phyloP scores from a whole-genome alignment of 1,140 invertebrate species.

The Atta texana region DNA sequence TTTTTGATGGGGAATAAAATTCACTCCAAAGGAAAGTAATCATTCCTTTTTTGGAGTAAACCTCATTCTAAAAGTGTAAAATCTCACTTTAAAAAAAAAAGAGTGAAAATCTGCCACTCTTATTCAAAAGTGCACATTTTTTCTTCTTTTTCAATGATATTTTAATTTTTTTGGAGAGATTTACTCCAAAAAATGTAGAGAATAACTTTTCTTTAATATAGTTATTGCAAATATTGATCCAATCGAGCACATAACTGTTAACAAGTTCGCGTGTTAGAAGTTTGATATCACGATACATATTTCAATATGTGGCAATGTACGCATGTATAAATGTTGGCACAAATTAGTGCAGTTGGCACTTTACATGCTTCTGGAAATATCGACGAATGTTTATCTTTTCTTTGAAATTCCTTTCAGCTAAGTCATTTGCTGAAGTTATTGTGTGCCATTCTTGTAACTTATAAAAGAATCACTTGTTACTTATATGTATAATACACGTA shows the following conservation, averaged over 20 bases:
- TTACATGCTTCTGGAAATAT: background rate
- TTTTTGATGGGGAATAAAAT: no score
- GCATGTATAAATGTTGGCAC: background rate
- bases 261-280: background rate
- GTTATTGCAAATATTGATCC: background rate
- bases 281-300: background rate
- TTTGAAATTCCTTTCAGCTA: background rate
- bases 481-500: background rate
- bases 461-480: background rate
- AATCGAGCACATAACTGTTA: background rate
- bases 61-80: no score
- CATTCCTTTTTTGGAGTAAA: no score
- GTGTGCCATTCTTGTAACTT: conserved; percentile 34
- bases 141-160: no score
- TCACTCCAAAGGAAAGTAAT: no score
- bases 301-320: conserved; percentile 41
- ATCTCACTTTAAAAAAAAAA: no score
- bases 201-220: background rate
- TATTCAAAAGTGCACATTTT: no score
- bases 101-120: no score
- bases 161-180: no score
- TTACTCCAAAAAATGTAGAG: no score
- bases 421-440: background rate
- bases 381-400: conserved; percentile 2
- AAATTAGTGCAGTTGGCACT: background rate